Evolutionary conservation across 2,797 vertebrate genomes (phyloP), one percentile per base, ranked within the genome.

Genomic region (Distichodus sexfasciatus): DNA sequence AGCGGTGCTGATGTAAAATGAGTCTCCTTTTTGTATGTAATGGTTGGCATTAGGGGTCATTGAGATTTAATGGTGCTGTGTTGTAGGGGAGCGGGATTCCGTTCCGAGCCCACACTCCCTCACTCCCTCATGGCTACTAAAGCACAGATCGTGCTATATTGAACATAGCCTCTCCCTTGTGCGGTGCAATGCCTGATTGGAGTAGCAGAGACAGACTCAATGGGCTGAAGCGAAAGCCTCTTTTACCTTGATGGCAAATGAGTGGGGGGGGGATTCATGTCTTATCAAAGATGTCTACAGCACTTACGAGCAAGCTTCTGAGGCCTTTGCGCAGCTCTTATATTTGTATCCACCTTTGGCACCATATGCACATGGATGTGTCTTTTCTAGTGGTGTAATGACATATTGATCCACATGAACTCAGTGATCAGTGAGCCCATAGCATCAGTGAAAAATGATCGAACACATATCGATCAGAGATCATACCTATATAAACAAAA

Each of bases 31-130:
- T 61, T 71, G 38, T 43, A 47, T 71, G 48, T 75, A 29, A 66
- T 65, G 44, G 19, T 43, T 63, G 61, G 46, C 40, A 69, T 28
- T n/a, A 33, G 4, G 60, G 41, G 57, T 75, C 41, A 73, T 1
- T 71, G 60, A 66, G 47, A 66, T 77, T 40, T 67, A 71, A 75
- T 67, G 57, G 54, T 60, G 44, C 65, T 66, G 59, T 54, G 59
- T 69, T 69, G 54, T 76, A 38, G 50, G 61, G 53, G 23, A 54
- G 28, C 43, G 70, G 67, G 71, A 62, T 54, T 0, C 23, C 46
- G 36, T 73, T 80, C 73, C 68, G 63, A 55, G 54, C 66, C 28
- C 38, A 38, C 41, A 26, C 58, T 50, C 36, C 33, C 17, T 66
- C 21, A n/a, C 48, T 60, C 55, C 70, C 68, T 35, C 58, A 28